These are phyloP conservation scores for Eupristina koningsbergeri DNA, from an alignment of 1,140 invertebrate genomes.

Conservation along the genomic window DNA sequence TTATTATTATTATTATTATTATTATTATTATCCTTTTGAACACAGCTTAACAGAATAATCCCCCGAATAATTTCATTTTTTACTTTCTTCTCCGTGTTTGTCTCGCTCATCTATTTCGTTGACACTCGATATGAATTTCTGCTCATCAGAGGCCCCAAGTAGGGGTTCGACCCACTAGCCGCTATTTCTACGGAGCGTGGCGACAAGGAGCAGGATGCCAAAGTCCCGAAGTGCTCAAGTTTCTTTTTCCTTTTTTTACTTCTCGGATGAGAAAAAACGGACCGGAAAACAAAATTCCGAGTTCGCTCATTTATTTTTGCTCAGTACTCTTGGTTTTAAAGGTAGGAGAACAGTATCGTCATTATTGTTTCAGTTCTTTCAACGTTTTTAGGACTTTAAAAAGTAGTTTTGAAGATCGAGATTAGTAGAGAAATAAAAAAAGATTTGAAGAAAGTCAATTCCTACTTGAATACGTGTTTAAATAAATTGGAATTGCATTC, in stretches of 20 bases:
- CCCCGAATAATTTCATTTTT: neutral
- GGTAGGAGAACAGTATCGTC: neutral
- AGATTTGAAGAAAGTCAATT: too few relatives aligned
- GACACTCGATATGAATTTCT: neutral
- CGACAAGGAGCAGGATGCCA: neutral
- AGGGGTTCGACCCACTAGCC: constrained; percentile 41
- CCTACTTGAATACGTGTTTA: too few relatives aligned
- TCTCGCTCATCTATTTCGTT: neutral
- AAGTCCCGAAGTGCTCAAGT: constrained; percentile 2
- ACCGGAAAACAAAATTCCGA: constrained; percentile 3
- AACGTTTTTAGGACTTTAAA: neutral
- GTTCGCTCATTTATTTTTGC: neutral
- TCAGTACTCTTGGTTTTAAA: neutral
- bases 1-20: neutral
- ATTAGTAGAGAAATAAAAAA: too few relatives aligned
- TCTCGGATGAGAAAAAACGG: neutral
- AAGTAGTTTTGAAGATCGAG: neutral
- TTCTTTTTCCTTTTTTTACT: too few relatives aligned
- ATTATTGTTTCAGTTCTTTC: neutral
- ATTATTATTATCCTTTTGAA: neutral
- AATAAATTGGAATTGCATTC: neutral
- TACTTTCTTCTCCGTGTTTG: neutral
- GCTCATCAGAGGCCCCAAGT: neutral
- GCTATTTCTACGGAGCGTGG: constrained; percentile 36
- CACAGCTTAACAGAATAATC: neutral